A percentile compares a stretch with the other conserved stretches of the same genome.
These are phyloP conservation scores for Rhynchonycteris naso DNA, from an alignment of 2,797 vertebrate species.

Conservation along the genomic window DNA sequence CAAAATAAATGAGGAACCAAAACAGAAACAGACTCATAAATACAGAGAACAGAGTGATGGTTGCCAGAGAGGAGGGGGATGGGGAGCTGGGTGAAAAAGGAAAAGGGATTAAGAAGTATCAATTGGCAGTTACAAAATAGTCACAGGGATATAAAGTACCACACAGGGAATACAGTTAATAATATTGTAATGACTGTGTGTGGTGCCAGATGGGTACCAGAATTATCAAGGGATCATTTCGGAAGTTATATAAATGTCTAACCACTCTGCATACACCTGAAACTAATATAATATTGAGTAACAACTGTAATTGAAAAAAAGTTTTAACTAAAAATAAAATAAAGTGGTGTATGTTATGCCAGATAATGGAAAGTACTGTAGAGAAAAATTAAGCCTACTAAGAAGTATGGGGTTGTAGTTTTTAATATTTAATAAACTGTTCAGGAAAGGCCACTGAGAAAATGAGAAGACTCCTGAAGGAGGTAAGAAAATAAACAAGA, in stretches of 20 bases:
- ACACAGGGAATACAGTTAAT: not conserved
- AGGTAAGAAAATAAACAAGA: not conserved
- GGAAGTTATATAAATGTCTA: not conserved
- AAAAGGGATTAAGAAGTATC: not conserved
- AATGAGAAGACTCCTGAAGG: not conserved
- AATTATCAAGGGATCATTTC: not conserved
- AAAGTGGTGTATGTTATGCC: not conserved
- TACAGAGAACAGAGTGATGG: not conserved
- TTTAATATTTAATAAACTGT: not conserved
- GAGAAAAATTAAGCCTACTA: not conserved
- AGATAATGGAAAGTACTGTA: not conserved
- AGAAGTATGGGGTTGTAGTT: not conserved
- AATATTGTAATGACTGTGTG: not conserved
- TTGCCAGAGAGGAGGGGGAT: not conserved
- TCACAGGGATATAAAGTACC: not conserved
- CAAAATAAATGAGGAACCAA: not conserved
- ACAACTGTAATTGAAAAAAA: not conserved
- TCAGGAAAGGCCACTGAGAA: not conserved
- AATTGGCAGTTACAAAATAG: not conserved
- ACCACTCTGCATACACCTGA: not conserved
- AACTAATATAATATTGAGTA: not conserved
- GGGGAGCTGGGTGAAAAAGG: not conserved
- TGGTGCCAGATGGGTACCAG: not conserved
- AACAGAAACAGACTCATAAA: not conserved
- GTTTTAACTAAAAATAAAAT: not conserved